phyloP scores from a whole-genome alignment of 2,888 invertebrate genomes.

The Blera fallax region DNA sequence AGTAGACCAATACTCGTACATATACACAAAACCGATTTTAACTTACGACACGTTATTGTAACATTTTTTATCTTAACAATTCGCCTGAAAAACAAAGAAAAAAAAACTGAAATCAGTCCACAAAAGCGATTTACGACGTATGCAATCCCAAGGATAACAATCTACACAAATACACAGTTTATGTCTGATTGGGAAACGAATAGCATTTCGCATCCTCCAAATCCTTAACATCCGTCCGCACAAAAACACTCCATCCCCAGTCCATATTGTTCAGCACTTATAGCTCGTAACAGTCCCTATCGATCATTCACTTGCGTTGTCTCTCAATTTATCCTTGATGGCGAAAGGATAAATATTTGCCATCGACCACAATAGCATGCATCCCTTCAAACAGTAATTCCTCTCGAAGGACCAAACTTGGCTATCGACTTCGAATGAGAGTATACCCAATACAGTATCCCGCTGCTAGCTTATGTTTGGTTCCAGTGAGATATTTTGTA shows the following conservation, averaged over 20 bases:
- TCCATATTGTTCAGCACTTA: constrained; percentile 22
- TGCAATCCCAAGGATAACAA: constrained; percentile 35
- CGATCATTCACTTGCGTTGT: constrained; percentile 56
- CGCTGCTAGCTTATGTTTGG: constrained; percentile 1
- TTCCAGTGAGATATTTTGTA: constrained; percentile 34
- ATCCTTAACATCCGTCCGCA: constrained; percentile 10
- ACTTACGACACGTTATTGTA: constrained; percentile 35
- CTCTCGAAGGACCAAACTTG: constrained; percentile 41
- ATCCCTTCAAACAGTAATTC: constrained; percentile 11
- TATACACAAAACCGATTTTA: neutral
- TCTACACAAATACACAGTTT: constrained; percentile 13
- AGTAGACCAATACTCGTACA: neutral
- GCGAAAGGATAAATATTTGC: constrained; percentile 42
- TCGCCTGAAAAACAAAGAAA: constrained; percentile 6
- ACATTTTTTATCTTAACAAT: constrained; percentile 30
- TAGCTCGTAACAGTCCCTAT: constrained; percentile 28
- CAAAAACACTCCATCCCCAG: neutral
- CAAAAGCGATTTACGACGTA: constrained; percentile 37
- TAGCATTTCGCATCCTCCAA: constrained; percentile 26
- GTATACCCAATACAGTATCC: neutral
- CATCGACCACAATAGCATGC: constrained; percentile 20
- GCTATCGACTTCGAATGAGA: constrained; percentile 14
- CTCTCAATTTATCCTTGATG: constrained; percentile 44
- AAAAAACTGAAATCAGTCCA: constrained; percentile 1
- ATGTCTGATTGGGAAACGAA: constrained; percentile 36